These are phyloP conservation scores for Acanthochromis polyacanthus DNA, from an alignment of 2,113 vertebrate species.

Conservation along the genomic window DNA sequence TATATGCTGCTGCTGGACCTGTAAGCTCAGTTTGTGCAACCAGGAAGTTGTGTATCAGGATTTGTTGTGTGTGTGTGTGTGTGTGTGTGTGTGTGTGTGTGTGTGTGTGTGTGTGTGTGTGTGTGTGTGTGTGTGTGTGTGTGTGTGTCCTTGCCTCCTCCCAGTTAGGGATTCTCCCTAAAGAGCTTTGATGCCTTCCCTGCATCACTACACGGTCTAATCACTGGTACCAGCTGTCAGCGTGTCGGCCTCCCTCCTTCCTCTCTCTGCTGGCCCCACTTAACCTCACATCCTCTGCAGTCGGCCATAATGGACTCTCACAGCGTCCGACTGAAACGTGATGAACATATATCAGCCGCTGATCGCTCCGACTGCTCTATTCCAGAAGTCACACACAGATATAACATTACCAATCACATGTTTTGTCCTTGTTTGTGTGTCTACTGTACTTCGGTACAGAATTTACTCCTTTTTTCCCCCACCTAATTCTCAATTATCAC, in stretches of 20 bases:
- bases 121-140: constrained; percentile 34
- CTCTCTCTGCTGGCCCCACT: constrained; percentile 61
- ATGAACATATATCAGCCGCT: constrained; percentile 41
- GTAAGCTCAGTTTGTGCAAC: constrained; percentile 47
- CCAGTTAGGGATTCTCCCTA: constrained; percentile 73
- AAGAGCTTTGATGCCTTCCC: constrained; percentile 79
- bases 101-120: constrained; percentile 37
- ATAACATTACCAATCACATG: not conserved
- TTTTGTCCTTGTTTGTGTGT: not conserved
- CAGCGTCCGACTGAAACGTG: constrained; percentile 38
- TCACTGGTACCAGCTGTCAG: constrained; percentile 85
- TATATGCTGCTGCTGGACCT: constrained; percentile 28
- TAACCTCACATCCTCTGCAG: constrained; percentile 72
- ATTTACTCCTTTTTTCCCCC: not conserved
- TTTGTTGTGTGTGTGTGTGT: constrained; percentile 40
- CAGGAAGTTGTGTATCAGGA: constrained; percentile 57
- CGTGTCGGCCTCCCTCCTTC: constrained; percentile 52
- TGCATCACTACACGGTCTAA: constrained; percentile 71
- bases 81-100: constrained; percentile 42
- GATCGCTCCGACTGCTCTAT: not conserved
- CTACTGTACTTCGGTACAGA: too few relatives aligned
- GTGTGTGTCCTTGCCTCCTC: constrained; percentile 52
- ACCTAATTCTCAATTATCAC: not conserved
- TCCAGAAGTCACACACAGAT: not conserved
- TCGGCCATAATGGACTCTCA: constrained; percentile 57